These are phyloP conservation scores for Acipenser transmontanus DNA, from an alignment of 2,797 vertebrate genomes.

Conservation along the genomic window DNA sequence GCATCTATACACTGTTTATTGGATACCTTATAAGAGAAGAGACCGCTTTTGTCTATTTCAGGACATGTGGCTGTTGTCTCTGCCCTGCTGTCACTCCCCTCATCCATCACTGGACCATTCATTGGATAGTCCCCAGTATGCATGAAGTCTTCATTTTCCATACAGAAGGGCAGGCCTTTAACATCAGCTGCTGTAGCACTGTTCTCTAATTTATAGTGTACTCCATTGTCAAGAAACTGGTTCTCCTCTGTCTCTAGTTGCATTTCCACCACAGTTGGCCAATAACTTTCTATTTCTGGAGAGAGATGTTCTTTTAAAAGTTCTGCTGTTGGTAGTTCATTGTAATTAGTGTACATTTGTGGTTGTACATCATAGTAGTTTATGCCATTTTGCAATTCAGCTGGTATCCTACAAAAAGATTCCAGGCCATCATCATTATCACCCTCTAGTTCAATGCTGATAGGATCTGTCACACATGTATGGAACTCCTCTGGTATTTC, in stretches of 20 bases:
- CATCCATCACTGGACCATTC: constrained; percentile 58
- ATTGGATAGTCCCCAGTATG: constrained; percentile 52
- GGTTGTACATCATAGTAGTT: constrained; percentile 43
- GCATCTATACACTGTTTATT: constrained; percentile 23
- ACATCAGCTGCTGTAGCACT: constrained; percentile 54
- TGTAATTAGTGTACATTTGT: constrained; percentile 42
- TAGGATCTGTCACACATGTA: constrained; percentile 35
- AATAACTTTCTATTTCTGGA: constrained; percentile 38
- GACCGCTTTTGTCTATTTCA: constrained; percentile 59
- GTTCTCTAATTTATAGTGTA: constrained; percentile 33
- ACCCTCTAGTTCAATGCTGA: constrained; percentile 28
- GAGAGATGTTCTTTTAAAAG: constrained; percentile 41
- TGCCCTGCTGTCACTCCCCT: constrained; percentile 61
- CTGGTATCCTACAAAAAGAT: constrained; percentile 35
- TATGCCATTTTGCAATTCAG: constrained; percentile 35
- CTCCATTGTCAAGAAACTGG: constrained; percentile 38
- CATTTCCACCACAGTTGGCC: constrained; percentile 51
- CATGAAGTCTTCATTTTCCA: constrained; percentile 56
- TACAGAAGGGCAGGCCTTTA: constrained; percentile 64
- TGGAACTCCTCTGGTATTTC: constrained; percentile 35
- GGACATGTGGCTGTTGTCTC: constrained; percentile 59
- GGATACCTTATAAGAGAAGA: constrained; percentile 75
- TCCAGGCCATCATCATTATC: constrained; percentile 38
- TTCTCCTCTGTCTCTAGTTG: constrained; percentile 52
- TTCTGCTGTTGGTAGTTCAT: constrained; percentile 62